phyloP scores from a whole-genome alignment of 2,797 vertebrate species.

The Anolis apletophallus region DNA sequence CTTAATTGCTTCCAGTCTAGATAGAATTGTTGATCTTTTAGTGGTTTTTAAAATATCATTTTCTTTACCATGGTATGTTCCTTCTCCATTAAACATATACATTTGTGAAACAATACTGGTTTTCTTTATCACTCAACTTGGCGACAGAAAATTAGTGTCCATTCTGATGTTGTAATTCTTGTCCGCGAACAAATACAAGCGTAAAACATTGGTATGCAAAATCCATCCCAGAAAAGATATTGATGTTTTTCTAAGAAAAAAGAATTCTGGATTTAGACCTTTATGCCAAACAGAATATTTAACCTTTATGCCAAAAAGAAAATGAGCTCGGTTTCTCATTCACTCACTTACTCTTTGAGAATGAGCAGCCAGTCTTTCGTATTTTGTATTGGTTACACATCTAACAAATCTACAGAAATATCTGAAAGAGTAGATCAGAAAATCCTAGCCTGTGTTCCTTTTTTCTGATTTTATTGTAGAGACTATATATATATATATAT shows the following conservation, averaged over 20 bases:
- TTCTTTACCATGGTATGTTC: neutral
- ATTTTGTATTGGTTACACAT: neutral
- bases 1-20: neutral
- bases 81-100: neutral
- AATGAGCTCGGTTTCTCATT: constrained; percentile 28
- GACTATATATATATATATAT: too few species aligned
- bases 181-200: constrained; percentile 1
- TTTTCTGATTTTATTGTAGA: too few species aligned
- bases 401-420: neutral
- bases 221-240: neutral
- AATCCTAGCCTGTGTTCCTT: too few species aligned
- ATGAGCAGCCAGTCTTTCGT: neutral
- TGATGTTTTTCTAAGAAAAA: constrained; percentile 6
- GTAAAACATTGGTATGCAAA: constrained; percentile 13
- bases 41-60: neutral
- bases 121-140: neutral
- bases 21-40: neutral
- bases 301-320: constrained; percentile 1
- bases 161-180: neutral
- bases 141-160: neutral
- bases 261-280: neutral
- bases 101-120: neutral
- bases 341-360: neutral
- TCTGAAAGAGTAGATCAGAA: neutral
- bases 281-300: neutral